These are phyloP conservation scores for Pegea sp. DNA, from an alignment of 23 tunicate genomes.

Conservation along the genomic window DNA sequence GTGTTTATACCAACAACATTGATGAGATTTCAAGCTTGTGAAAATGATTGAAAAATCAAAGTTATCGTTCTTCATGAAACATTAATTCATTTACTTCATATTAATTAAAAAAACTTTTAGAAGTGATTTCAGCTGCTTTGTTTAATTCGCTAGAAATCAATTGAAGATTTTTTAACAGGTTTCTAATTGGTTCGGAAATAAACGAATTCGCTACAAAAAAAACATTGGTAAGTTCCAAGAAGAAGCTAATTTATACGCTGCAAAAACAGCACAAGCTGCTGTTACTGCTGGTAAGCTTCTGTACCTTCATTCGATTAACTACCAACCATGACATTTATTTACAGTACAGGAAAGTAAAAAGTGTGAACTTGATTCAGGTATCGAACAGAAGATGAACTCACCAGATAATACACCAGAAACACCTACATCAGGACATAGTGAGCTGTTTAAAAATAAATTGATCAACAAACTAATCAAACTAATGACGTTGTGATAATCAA, in stretches of 20 bases:
- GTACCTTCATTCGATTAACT: neutral
- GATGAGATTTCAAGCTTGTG: no score
- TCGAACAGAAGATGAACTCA: slow-evolving; percentile 19
- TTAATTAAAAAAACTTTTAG: no score
- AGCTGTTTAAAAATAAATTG: neutral
- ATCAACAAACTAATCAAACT: neutral
- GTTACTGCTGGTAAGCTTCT: slow-evolving; percentile 55
- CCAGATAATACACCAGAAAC: slow-evolving; percentile 43
- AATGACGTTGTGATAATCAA: no score
- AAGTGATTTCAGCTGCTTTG: no score
- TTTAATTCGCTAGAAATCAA: no score
- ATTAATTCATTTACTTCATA: no score
- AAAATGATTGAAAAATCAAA: no score
- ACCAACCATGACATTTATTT: neutral
- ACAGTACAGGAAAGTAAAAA: neutral
- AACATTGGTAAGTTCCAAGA: slow-evolving; percentile 99
- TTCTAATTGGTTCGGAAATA: slow-evolving; percentile 99
- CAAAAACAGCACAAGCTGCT: slow-evolving; percentile 97
- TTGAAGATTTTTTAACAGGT: slow-evolving; percentile 36
- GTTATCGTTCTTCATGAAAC: no score
- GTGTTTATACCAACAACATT: no score
- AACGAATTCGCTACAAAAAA: slow-evolving; percentile 97
- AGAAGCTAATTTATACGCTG: slow-evolving; percentile 97
- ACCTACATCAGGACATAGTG: slow-evolving; percentile 81
- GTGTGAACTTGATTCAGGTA: neutral